Evolutionary conservation across 2,797 vertebrate species (phyloP), one percentile per base, ranked within the genome.

Genomic region (Alca torda): DNA sequence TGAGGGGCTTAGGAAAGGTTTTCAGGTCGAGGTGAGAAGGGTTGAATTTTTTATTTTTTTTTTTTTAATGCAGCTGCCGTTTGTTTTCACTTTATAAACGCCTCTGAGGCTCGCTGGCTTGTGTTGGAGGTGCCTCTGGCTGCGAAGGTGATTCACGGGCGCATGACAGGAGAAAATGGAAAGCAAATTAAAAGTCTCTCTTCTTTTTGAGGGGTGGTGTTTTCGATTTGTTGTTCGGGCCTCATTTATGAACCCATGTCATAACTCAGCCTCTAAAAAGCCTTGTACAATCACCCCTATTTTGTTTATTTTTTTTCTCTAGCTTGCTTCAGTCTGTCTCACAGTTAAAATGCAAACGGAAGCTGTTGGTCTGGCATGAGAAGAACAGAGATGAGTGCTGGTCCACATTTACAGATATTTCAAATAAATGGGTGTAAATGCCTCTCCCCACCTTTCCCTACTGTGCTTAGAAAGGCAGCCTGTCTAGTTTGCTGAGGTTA

Each of bases 231-330:
- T 41, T 53, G 3, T 56, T n/a, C 43, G 8, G 9, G n/a, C 51
- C 51, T 48, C 1, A 0, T 12, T 84, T 37, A 35, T 28, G 24
- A 60, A 48, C 25, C 53, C 2, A 4, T 2, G 0, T 43, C 4
- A 1, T 53, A 79, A 46, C 30, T 16, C 35, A 16, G n/a, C 4
- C 53, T 54, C 21, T 48, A 33, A 53, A 59, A 75, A 25, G 12
- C 45, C 8, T 37, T 18, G 3, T 14, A 13, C 0, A 0, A 19
- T 41, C 13, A 3, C 21, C 37, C 23, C 17, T 26, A 2, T 13
- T 61, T 24, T 20, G 5, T 54, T 83, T 39, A 12, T 9, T 39
- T 54, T 54, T 33, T 26, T 14, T 10, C 19, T 14, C 11, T 16
- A 37, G 20, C 28, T 75, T n/a, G 60, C 60, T 82, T 51, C 13